Evolutionary conservation across 2,888 invertebrate genomes (phyloP).

Genomic region (Monopis laevigella): DNA sequence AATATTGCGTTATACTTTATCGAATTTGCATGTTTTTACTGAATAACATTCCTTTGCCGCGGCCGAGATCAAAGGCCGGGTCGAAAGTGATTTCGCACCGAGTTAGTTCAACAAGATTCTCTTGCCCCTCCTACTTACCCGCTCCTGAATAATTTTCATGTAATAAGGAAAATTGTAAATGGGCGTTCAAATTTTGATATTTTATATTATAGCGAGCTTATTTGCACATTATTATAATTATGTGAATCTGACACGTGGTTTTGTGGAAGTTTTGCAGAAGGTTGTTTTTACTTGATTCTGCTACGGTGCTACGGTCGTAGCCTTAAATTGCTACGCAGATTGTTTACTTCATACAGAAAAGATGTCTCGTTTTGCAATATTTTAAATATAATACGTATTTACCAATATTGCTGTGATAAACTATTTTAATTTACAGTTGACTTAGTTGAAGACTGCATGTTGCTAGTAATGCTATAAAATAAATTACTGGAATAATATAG

Average conservation of each 20-base stretch:
- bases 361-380: too few relatives aligned
- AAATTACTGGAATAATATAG: too few relatives aligned
- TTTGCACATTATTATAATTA: constrained; percentile 27
- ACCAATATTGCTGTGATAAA: too few relatives aligned
- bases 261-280: background rate
- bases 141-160: constrained; percentile 60
- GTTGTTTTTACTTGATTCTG: background rate
- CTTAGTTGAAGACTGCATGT: too few relatives aligned
- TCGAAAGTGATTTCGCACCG: constrained; percentile 66
- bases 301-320: too few relatives aligned
- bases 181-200: constrained; percentile 45
- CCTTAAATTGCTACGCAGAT: too few relatives aligned
- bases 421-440: too few relatives aligned
- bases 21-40: constrained; percentile 69
- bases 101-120: constrained; percentile 65
- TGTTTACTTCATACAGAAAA: too few relatives aligned
- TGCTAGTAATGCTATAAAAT: too few relatives aligned
- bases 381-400: too few relatives aligned
- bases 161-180: constrained; percentile 62
- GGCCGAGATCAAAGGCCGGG: constrained; percentile 60
- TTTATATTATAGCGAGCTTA: constrained; percentile 17
- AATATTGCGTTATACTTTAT: constrained; percentile 68
- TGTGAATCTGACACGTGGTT: constrained; percentile 25
- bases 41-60: constrained; percentile 66
- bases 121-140: constrained; percentile 41